These are phyloP conservation scores for Beroe forskalii DNA, from an alignment of 37 sponge, comb jelly and placozoan genomes.

Conservation along the genomic window DNA sequence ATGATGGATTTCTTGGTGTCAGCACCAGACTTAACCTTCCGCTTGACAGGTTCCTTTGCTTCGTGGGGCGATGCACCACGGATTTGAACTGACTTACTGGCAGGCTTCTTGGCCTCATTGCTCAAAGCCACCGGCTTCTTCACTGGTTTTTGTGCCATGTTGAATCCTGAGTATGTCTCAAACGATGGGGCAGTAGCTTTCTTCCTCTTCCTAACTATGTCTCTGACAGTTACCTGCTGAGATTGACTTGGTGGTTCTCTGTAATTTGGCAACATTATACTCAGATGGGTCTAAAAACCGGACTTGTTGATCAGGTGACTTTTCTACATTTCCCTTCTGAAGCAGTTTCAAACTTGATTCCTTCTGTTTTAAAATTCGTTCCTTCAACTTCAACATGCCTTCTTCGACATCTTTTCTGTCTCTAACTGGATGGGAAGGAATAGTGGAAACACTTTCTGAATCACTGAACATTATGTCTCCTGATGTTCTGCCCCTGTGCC, in stretches of 20 bases:
- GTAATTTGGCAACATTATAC: not conserved
- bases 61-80: not conserved
- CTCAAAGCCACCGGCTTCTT: not conserved
- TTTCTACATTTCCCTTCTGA: not conserved
- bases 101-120: not conserved
- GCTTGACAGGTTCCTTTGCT: not conserved
- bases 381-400: constrained; percentile 59
- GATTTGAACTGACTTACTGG: not conserved
- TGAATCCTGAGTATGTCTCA: not conserved
- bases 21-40: not conserved
- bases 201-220: constrained; percentile 9
- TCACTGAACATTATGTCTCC: constrained; percentile 29
- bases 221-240: not conserved
- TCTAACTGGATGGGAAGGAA: not conserved
- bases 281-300: constrained; percentile 28
- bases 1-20: not conserved
- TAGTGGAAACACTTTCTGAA: constrained; percentile 43
- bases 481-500: not conserved
- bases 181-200: constrained; percentile 46
- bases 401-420: constrained; percentile 22
- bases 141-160: constrained; percentile 40
- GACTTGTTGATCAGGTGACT: constrained; percentile 7
- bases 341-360: not conserved
- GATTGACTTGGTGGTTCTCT: not conserved
- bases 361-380: constrained; percentile 13